Base-by-base conservation (phyloP, 2,888 invertebrate species). In the Tenthredo livida region DNA sequence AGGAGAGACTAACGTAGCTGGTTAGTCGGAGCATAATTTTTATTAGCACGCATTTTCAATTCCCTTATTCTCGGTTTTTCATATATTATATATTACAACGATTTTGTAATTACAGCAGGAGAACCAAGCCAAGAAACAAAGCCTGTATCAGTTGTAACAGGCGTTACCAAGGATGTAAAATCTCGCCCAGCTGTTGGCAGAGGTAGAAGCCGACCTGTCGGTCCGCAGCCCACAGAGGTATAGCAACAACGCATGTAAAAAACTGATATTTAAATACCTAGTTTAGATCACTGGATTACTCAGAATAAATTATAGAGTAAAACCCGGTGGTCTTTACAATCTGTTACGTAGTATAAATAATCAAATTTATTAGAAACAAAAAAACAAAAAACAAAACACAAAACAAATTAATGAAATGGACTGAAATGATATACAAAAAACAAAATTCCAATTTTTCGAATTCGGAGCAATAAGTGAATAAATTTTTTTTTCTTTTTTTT, bases 141-240 rank as follows among this genome's bases (percentile, higher is more conserved):
- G 70, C 77, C 90, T 12, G 87, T 86, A 21, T 86, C 90, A 21
- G 86, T 86, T 40, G 85, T 88, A 43, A 87, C 90, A 77, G 88
- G 89, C 40, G 88, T 88, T 5, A 88, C 88, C 47, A 92, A 92
- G 87, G 91, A 91, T 86, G 88, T 85, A 80, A 90, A 90, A 86
- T 72, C 86, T 78, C 89, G 90, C 78, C 85, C 87, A 80, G 82
- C 87, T 85, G 84, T 88, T 84, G 85, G 86, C 58, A 89, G 89
- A 85, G 90, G 90, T 86, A 89, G 90, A 86, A 89, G 88, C 85
- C 90, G 91, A 84, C 87, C 90, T 85, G 78, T 89, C 84, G 88
- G 88, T 89, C 86, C 89, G 84, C 91, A 91, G 87, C 86, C 90
- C 85, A 89, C 91, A 89, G 93, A 93, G 93, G 93, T 93, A 93